phyloP scores from a whole-genome alignment of 2,888 invertebrate species.

The Spatulosminthurus flaviceps region DNA sequence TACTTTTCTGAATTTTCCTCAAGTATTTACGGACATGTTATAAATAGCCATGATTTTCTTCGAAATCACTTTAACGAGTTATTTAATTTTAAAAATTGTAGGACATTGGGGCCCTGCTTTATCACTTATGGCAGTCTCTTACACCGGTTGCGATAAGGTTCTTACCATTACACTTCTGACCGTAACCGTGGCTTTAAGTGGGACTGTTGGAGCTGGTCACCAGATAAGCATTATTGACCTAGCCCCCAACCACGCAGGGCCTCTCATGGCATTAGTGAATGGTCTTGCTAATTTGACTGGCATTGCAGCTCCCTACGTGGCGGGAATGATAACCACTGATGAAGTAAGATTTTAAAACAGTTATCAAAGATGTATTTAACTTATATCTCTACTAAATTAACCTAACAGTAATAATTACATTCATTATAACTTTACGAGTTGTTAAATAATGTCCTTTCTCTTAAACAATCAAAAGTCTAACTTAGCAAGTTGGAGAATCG shows the following conservation, averaged over 20 bases:
- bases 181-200: slow-evolving; percentile 69
- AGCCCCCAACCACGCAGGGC: slow-evolving; percentile 79
- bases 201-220: slow-evolving; percentile 35
- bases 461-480: slow-evolving; percentile 49
- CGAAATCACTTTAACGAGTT: too few relatives aligned
- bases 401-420: not conserved
- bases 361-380: not conserved
- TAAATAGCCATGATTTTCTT: not conserved
- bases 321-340: slow-evolving; percentile 56
- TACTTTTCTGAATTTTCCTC: too few relatives aligned
- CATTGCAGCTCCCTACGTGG: slow-evolving; percentile 59
- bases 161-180: slow-evolving; percentile 73
- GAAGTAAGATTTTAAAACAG: slow-evolving; percentile 44
- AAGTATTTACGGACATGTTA: too few relatives aligned
- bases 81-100: slow-evolving; percentile 65
- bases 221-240: slow-evolving; percentile 76
- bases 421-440: not conserved
- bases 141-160: slow-evolving; percentile 74
- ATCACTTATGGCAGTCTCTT: slow-evolving; percentile 75
- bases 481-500: slow-evolving; percentile 53
- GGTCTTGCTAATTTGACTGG: slow-evolving; percentile 62
- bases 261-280: slow-evolving; percentile 60
- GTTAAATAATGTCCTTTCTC: slow-evolving; percentile 16
- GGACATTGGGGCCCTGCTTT: slow-evolving; percentile 76
- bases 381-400: not conserved